Evolutionary conservation across 1,140 invertebrate species (phyloP).

Genomic region (Vanessa tameamea): DNA sequence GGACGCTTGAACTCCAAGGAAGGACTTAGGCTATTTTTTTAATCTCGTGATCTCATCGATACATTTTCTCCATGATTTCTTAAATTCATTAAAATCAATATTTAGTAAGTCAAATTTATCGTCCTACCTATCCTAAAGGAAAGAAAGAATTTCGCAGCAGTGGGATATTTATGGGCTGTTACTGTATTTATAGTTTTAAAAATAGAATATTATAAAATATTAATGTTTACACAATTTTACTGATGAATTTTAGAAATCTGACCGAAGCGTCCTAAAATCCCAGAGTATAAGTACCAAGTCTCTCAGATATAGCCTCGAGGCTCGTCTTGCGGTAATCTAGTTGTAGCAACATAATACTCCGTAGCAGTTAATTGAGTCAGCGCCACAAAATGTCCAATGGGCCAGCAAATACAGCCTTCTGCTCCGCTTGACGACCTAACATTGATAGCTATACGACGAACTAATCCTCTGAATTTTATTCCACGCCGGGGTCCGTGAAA

Average conservation of each 20-base stretch:
- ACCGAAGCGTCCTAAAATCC: conserved; percentile 4
- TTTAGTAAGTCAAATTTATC: too few relatives aligned
- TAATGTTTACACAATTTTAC: not conserved
- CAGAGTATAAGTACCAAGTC: not conserved
- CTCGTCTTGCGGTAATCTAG: conserved; percentile 22
- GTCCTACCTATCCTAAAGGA: too few relatives aligned
- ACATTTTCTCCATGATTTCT: too few relatives aligned
- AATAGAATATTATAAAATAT: too few relatives aligned
- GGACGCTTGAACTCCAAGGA: too few relatives aligned
- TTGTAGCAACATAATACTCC: conserved; percentile 33
- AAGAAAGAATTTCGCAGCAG: too few relatives aligned
- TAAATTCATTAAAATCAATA: too few relatives aligned
- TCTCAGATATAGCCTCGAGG: conserved; percentile 18
- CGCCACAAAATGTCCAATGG: conserved; percentile 65
- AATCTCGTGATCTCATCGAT: too few relatives aligned
- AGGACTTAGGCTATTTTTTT: too few relatives aligned
- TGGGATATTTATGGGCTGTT: too few relatives aligned
- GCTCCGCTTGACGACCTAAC: conserved; percentile 63
- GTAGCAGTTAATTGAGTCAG: conserved; percentile 58
- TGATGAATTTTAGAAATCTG: not conserved
- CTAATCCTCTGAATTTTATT: conserved; percentile 63
- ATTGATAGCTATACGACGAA: conserved; percentile 56
- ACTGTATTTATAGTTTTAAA: too few relatives aligned
- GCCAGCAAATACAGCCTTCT: conserved; percentile 70
- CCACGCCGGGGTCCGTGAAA: conserved; percentile 55